These are phyloP conservation scores for Bemisia tabaci DNA, from an alignment of 1,140 invertebrate species.

Conservation along the genomic window DNA sequence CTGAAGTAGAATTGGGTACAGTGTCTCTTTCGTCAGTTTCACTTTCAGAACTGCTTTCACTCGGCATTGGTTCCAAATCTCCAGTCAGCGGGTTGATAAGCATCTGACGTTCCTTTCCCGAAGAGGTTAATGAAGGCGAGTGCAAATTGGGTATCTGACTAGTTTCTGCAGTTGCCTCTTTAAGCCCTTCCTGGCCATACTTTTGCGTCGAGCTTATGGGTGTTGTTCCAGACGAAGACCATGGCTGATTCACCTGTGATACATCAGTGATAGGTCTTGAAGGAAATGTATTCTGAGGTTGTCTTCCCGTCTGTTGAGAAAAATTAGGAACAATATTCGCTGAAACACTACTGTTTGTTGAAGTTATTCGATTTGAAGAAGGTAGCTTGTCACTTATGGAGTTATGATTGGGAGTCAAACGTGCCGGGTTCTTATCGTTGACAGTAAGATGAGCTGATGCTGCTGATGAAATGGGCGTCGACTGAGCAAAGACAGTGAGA, in stretches of 20 bases:
- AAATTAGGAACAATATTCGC: not conserved
- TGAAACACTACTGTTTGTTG: not conserved
- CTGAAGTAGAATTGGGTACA: slow-evolving; percentile 13
- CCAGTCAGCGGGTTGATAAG: slow-evolving; percentile 79
- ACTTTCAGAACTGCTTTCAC: slow-evolving; percentile 39
- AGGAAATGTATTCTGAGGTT: not conserved
- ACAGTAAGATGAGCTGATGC: not conserved
- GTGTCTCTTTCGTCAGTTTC: slow-evolving; percentile 29
- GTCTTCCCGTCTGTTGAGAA: not conserved
- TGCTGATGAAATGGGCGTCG: not conserved
- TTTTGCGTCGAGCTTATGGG: not conserved
- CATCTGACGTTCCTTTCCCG: slow-evolving; percentile 47
- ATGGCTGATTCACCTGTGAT: not conserved
- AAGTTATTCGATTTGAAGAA: not conserved
- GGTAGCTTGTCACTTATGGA: too few species aligned
- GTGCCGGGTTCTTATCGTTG: not conserved
- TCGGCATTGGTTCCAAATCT: slow-evolving; percentile 64
- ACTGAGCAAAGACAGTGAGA: not conserved
- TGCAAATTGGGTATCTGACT: slow-evolving; percentile 10
- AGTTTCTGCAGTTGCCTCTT: slow-evolving; percentile 12
- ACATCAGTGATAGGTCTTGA: not conserved
- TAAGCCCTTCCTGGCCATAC: not conserved
- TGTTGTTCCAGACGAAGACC: not conserved
- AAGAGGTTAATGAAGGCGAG: slow-evolving; percentile 12
- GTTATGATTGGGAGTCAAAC: not conserved